These are phyloP conservation scores for Hylomyscus alleni DNA, from an alignment of 2,797 vertebrate species.

Conservation along the genomic window DNA sequence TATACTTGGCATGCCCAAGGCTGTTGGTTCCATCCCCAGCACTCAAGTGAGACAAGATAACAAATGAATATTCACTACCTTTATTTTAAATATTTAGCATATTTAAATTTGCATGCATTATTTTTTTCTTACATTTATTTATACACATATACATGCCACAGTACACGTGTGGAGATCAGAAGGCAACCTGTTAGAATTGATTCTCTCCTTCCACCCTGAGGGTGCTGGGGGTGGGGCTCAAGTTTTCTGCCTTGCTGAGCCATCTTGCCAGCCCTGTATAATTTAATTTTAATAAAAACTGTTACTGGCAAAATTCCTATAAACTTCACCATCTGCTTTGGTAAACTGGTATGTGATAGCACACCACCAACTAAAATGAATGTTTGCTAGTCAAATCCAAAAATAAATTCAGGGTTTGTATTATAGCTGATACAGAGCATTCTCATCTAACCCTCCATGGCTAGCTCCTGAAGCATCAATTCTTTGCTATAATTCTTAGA, in stretches of 20 bases:
- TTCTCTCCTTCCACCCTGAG: not conserved
- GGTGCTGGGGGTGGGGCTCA: not conserved
- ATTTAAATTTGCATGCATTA: not conserved
- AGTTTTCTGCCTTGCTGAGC: not conserved
- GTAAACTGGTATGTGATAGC: not conserved
- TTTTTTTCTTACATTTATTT: not conserved
- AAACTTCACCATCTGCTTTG: constrained; percentile 12
- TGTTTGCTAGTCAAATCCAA: constrained; percentile 54
- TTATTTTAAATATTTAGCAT: constrained; percentile 39
- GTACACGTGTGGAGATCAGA: not conserved
- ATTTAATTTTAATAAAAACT: constrained; percentile 60
- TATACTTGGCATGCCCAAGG: not conserved
- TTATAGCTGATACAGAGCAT: not conserved
- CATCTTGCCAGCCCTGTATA: not conserved
- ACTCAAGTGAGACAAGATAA: not conserved
- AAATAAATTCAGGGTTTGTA: constrained; percentile 21
- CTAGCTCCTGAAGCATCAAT: not conserved
- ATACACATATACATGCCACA: not conserved
- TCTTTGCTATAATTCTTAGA: not conserved
- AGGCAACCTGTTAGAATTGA: not conserved
- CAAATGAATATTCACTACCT: constrained; percentile 1
- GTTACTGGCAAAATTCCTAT: constrained; percentile 53
- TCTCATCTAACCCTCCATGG: not conserved
- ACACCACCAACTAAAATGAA: not conserved
- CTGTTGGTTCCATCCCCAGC: not conserved